These are phyloP conservation scores for Tridacna crocea DNA, from an alignment of 2,888 invertebrate genomes.

Conservation along the genomic window DNA sequence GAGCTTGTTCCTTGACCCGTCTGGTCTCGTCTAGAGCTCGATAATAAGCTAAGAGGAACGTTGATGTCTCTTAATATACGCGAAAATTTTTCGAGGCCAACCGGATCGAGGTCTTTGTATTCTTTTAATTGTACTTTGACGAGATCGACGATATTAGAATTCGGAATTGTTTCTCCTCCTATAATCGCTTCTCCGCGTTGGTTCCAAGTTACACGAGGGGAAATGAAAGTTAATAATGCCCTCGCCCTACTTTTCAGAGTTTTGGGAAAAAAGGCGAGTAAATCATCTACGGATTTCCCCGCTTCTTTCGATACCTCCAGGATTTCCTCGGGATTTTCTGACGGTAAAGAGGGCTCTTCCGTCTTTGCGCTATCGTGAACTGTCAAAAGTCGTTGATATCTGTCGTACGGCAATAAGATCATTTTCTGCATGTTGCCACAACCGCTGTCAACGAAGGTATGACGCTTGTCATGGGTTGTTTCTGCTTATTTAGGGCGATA, in stretches of 20 bases:
- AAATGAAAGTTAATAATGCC: conserved; percentile 27
- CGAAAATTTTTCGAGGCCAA: conserved; percentile 28
- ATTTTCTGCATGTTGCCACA: conserved; percentile 43
- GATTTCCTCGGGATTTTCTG: neutral
- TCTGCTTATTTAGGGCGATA: conserved; percentile 33
- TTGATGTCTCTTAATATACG: conserved; percentile 33
- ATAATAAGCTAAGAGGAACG: conserved; percentile 39
- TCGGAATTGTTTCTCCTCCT: conserved; percentile 23
- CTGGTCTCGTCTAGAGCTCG: conserved; percentile 35
- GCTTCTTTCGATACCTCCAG: neutral
- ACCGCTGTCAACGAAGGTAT: neutral
- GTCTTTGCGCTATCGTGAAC: neutral
- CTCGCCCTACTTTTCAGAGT: conserved; percentile 20
- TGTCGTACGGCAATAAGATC: conserved; percentile 33
- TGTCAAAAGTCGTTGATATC: conserved; percentile 35
- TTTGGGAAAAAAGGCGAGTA: conserved; percentile 35
- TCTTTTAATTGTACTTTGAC: conserved; percentile 45
- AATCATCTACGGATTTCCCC: conserved; percentile 7
- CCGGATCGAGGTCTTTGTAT: conserved; percentile 39
- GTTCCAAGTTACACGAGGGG: conserved; percentile 36
- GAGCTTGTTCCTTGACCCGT: conserved; percentile 17
- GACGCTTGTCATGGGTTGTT: neutral
- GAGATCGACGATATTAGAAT: conserved; percentile 49
- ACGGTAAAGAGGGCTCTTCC: neutral
- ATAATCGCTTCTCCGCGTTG: conserved; percentile 43